phyloP scores from a whole-genome alignment of 1,140 invertebrate genomes.

The Drosophila orena region DNA sequence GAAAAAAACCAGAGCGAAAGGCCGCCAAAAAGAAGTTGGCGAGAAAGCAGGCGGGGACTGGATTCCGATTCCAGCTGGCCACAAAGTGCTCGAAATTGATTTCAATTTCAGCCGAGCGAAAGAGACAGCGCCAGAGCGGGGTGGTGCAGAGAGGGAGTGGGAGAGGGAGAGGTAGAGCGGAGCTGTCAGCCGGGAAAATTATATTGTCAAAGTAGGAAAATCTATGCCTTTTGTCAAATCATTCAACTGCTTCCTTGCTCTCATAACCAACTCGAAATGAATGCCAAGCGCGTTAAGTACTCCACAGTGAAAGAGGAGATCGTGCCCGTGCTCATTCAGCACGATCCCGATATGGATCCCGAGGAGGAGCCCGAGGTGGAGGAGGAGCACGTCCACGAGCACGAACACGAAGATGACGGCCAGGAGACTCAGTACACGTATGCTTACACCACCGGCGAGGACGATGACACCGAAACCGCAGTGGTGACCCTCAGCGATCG shows the following conservation, averaged over 20 bases:
- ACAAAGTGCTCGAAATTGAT: not conserved
- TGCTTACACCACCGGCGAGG: slow-evolving; percentile 66
- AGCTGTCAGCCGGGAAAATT: not conserved
- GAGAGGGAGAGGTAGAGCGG: not conserved
- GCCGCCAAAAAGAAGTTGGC: slow-evolving; percentile 24
- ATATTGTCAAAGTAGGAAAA: not conserved
- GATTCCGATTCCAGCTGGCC: not conserved
- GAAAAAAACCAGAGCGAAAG: slow-evolving; percentile 25
- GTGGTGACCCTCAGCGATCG: slow-evolving; percentile 66
- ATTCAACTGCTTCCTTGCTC: no score
- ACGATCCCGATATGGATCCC: slow-evolving; percentile 38
- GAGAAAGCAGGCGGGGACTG: slow-evolving; percentile 24
- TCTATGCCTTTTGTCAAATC: not conserved
- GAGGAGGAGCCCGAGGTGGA: slow-evolving; percentile 31
- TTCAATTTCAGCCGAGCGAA: not conserved
- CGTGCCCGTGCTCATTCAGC: slow-evolving; percentile 73
- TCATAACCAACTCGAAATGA: slow-evolving; percentile 48
- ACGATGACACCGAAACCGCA: slow-evolving; percentile 68
- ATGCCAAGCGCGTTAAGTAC: slow-evolving; percentile 74
- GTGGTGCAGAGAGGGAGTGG: not conserved
- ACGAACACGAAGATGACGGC: slow-evolving; percentile 37
- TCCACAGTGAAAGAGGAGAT: slow-evolving; percentile 63
- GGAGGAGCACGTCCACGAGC: slow-evolving; percentile 19
- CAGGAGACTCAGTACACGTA: slow-evolving; percentile 69
- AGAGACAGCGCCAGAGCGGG: not conserved